These are phyloP conservation scores for Petroica traversi DNA, from an alignment of 2,113 vertebrate genomes.

Conservation along the genomic window DNA sequence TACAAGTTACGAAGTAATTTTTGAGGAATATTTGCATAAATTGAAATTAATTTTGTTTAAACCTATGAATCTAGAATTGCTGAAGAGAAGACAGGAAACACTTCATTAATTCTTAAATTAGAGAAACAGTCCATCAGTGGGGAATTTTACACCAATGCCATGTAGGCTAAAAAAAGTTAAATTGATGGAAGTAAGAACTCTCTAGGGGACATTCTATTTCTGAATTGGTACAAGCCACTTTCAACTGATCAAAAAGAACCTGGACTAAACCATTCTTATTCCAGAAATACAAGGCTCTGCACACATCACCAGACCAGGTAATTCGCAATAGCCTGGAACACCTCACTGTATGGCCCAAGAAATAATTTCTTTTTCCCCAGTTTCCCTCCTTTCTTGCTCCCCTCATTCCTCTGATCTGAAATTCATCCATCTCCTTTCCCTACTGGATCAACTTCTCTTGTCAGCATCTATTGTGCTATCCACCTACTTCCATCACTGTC, in stretches of 20 bases:
- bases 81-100: not conserved
- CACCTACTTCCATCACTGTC: constrained; percentile 48
- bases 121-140: not conserved
- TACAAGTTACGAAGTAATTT: not conserved
- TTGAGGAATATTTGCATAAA: not conserved
- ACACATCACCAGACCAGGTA: not conserved
- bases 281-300: not conserved
- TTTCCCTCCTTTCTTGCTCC: not conserved
- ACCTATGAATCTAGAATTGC: not conserved
- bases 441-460: not conserved
- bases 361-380: not conserved
- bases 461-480: constrained; percentile 30
- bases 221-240: not conserved
- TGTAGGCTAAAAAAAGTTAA: not conserved
- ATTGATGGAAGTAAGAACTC: not conserved
- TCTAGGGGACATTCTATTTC: not conserved
- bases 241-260: not conserved
- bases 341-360: not conserved
- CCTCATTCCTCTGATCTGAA: not conserved
- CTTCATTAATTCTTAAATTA: not conserved
- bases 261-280: not conserved
- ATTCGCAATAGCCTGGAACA: not conserved
- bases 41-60: not conserved
- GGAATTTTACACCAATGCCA: not conserved
- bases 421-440: not conserved